Base-by-base conservation (phyloP, 1,140 invertebrate species). In the Orchestia grillus region DNA sequence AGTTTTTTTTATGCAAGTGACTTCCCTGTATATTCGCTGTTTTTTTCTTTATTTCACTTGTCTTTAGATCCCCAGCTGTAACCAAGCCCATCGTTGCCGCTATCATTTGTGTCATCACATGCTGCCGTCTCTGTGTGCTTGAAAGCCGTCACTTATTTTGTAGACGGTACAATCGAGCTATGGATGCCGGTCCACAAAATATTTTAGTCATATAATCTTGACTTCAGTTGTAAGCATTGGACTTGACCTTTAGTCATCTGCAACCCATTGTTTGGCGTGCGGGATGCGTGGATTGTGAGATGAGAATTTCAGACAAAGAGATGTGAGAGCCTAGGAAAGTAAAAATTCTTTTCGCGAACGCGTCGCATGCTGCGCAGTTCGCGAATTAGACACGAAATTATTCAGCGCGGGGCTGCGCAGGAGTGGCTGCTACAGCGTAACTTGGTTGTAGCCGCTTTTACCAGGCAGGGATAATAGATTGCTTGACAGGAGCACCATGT, bases 361-460 rank as follows among this genome's bases (percentile, higher is more conserved):
- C 88, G 0, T 42, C 41, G 11, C 28, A 42, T 90, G 88, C 88
- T 90, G 41, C 28, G 88, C 4, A 15, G 88, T 44, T 23, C 88
- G 28, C 28, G 88, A 36, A 90, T 90, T 90, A 90, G 43, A 41
- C 88, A 90, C 88, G 88, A 43, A 90, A 90, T 90, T 90, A 90
- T 90, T 90, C 88, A 23, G 88, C 41, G 88, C 15, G 19, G 47
- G 19, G 47, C 47, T 90, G 8, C 88, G 43, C 15, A 42, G 88
- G 28, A 23, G 62, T 36, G 62, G 62, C 62, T 19, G 62, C 62
- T 23, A 36, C 11, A 23, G 62, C 28, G 36, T 53, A n/a, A n/a
- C n/a, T n/a, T n/a, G n/a, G n/a, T n/a, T n/a, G n/a, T n/a, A n/a
- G n/a, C n/a, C n/a, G n/a, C n/a, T n/a, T n/a, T n/a, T n/a, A n/a